A percentile compares a stretch with the other conserved stretches of the same genome.
Evolutionary conservation across 2,888 invertebrate genomes (phyloP).

Genomic region (Megaustenia siamemsis): DNA sequence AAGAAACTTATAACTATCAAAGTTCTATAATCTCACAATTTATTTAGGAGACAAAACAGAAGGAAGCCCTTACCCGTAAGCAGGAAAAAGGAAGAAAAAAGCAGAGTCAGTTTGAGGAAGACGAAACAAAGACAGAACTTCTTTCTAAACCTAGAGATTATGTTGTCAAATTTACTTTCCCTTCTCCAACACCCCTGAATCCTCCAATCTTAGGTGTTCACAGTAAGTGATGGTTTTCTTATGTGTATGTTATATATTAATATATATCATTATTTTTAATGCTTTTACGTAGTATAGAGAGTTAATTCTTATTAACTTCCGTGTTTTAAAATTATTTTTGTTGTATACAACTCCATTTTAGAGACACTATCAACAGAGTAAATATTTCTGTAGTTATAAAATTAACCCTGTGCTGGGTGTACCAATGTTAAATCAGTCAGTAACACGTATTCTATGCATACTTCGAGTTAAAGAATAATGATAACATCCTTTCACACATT

Average conservation of each 20-base stretch:
- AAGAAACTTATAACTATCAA: too few relatives aligned
- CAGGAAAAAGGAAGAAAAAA: conserved; percentile 81
- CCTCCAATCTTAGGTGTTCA: conserved; percentile 98
- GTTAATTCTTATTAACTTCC: too few relatives aligned
- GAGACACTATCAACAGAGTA: too few relatives aligned
- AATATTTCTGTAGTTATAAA: too few relatives aligned
- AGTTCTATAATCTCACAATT: conserved; percentile 10
- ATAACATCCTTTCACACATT: too few relatives aligned
- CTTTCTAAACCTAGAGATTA: conserved; percentile 91
- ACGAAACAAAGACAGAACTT: conserved; percentile 87
- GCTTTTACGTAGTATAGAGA: too few relatives aligned
- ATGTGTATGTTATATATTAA: conserved; percentile 84
- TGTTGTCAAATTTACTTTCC: conserved; percentile 97
- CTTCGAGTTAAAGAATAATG: too few relatives aligned
- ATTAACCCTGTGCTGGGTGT: too few relatives aligned
- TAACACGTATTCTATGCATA: too few relatives aligned
- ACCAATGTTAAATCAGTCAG: too few relatives aligned
- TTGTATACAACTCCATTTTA: too few relatives aligned
- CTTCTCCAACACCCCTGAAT: conserved; percentile 96
- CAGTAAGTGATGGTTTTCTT: conserved; percentile 82
- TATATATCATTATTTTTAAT: neutral
- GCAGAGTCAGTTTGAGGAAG: conserved; percentile 84
- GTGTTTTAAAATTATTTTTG: too few relatives aligned
- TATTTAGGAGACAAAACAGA: conserved; percentile 90
- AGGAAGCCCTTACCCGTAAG: conserved; percentile 92